These are phyloP conservation scores for Stenichneumon culpator DNA, from an alignment of 2,888 invertebrate species.

Conservation along the genomic window DNA sequence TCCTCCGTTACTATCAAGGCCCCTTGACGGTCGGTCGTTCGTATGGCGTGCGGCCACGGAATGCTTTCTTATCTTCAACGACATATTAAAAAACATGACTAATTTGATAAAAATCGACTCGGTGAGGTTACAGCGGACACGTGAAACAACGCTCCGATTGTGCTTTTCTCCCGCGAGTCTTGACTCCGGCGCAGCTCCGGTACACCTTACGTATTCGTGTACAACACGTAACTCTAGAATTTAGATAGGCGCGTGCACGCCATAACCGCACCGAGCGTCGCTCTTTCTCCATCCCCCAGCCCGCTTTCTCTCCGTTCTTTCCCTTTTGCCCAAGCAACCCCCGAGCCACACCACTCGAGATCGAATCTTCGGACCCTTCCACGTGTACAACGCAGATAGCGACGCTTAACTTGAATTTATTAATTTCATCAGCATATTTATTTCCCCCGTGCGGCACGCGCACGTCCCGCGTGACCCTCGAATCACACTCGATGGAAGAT, in stretches of 20 bases:
- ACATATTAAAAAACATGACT: constrained; percentile 66
- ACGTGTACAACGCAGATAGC: constrained; percentile 37
- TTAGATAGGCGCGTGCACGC: constrained; percentile 59
- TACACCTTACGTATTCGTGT: constrained; percentile 42
- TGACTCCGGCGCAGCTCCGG: neutral
- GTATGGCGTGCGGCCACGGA: constrained; percentile 18
- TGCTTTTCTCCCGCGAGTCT: constrained; percentile 20
- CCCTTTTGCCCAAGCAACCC: neutral
- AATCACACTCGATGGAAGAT: constrained; percentile 7
- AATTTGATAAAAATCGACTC: constrained; percentile 66
- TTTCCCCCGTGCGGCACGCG: constrained; percentile 7
- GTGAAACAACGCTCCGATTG: constrained; percentile 42
- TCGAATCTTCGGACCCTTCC: constrained; percentile 21
- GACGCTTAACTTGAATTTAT: constrained; percentile 45
- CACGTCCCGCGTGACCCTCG: neutral
- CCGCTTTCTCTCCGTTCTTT: neutral
- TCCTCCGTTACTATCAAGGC: constrained; percentile 2
- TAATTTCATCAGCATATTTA: constrained; percentile 45
- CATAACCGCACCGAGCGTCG: constrained; percentile 38
- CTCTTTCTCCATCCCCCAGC: neutral
- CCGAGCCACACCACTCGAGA: neutral
- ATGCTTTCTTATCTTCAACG: constrained; percentile 56
- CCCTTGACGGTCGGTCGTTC: neutral
- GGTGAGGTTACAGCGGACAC: constrained; percentile 59
- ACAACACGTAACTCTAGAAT: constrained; percentile 62